phyloP scores from a whole-genome alignment of 2,797 vertebrate species.

The Premnoplex brunnescens region DNA sequence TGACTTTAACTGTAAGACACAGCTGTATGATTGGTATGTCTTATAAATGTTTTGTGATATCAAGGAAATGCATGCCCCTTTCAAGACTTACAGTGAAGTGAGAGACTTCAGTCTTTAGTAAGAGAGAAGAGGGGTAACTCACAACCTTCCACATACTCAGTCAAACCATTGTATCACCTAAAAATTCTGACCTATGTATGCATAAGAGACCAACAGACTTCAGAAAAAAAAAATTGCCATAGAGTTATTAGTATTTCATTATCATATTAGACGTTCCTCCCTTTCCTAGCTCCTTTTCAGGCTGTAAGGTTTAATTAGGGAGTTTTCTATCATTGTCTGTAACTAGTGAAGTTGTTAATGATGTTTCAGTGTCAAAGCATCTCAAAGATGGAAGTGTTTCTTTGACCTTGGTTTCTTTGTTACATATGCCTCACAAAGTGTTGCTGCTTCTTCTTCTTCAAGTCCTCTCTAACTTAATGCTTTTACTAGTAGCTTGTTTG shows the following conservation, averaged over 20 bases:
- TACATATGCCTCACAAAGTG: neutral
- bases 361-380: neutral
- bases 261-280: neutral
- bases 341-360: neutral
- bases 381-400: neutral
- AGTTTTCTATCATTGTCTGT: neutral
- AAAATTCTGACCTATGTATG: neutral
- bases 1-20: neutral
- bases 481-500: neutral
- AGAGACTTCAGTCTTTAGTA: neutral
- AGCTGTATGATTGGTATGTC: neutral
- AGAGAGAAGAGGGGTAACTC: neutral
- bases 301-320: neutral
- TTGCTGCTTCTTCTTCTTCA: neutral
- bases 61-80: fast-evolving
- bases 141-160: neutral
- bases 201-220: neutral
- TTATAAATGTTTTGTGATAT: neutral
- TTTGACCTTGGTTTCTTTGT: neutral
- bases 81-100: neutral
- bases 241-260: neutral
- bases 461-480: neutral
- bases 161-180: neutral
- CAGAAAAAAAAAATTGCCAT: neutral
- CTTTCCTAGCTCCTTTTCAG: neutral